Evolutionary conservation across 2,113 vertebrate species (phyloP).

Genomic region (Orthonyx spaldingii): DNA sequence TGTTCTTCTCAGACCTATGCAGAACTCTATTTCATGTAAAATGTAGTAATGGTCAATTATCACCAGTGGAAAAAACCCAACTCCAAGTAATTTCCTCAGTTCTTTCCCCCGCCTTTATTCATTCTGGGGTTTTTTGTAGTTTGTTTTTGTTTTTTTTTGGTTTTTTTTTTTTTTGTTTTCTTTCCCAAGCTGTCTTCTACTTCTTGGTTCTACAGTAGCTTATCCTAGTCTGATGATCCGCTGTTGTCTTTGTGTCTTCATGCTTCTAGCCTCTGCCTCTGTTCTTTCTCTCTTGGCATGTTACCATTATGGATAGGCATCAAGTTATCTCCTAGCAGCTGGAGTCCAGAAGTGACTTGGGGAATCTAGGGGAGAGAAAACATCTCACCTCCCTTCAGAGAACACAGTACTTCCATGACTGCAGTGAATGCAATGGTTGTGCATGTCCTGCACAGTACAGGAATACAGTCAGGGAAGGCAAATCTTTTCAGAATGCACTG

Average conservation of each 20-base stretch:
- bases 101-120: background rate
- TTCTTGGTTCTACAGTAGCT: background rate
- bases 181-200: rapidly evolving
- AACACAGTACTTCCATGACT: background rate
- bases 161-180: no score
- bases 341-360: background rate
- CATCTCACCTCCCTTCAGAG: background rate
- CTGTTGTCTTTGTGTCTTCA: background rate
- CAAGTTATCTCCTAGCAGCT: background rate
- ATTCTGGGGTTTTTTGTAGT: background rate
- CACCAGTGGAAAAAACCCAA: rapidly evolving
- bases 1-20: background rate
- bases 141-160: no score
- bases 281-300: background rate
- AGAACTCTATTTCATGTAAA: background rate
- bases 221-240: background rate
- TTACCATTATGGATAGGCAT: background rate
- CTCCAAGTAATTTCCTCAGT: background rate
- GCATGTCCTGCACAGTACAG: background rate
- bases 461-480: background rate
- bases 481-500: background rate
- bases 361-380: background rate
- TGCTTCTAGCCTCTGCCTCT: background rate
- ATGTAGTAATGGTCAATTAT: background rate
- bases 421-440: background rate